These are phyloP conservation scores for Zeugodacus cucurbitae DNA, from an alignment of 1,140 invertebrate genomes.

Conservation along the genomic window DNA sequence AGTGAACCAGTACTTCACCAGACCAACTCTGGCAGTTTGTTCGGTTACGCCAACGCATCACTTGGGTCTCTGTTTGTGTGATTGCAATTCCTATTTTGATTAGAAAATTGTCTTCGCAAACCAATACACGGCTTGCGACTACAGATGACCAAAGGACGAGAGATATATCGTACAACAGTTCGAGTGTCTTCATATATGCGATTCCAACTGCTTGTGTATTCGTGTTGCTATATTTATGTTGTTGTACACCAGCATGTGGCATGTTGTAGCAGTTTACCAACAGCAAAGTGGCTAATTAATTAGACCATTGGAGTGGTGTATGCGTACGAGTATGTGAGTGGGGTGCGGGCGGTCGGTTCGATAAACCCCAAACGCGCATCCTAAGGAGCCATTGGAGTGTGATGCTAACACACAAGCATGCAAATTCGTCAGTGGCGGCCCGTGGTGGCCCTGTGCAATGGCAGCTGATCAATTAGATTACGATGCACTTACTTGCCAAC, in stretches of 20 bases:
- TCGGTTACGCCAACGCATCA: neutral
- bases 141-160: neutral
- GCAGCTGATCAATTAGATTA: conserved; percentile 24
- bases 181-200: neutral
- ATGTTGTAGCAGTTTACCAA: neutral
- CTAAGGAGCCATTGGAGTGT: neutral
- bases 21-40: too few relatives aligned
- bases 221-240: neutral
- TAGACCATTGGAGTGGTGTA: conserved; percentile 22
- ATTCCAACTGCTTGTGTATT: neutral
- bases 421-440: neutral
- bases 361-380: neutral
- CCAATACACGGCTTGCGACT: neutral
- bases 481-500: neutral
- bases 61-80: too few relatives aligned
- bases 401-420: neutral
- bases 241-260: neutral
- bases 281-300: conserved; percentile 19
- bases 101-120: conserved; percentile 1
- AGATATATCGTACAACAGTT: neutral
- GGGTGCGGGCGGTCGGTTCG: neutral
- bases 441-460: neutral
- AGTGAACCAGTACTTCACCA: too few relatives aligned
- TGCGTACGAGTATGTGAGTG: neutral
- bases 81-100: neutral